Base-by-base conservation (phyloP, 1,140 invertebrate genomes). In the Anadara kagoshimensis region DNA sequence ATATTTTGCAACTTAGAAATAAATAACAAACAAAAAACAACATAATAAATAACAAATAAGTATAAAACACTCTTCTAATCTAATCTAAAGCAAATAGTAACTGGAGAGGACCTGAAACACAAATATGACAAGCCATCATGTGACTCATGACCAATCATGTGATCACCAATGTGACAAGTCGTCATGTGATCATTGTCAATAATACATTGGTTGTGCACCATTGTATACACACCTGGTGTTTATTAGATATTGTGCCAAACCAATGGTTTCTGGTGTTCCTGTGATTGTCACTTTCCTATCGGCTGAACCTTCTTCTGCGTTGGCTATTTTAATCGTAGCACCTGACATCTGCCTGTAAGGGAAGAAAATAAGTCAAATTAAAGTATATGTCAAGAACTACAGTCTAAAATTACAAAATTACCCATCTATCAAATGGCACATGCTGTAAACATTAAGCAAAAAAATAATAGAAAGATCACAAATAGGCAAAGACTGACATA, bases 271-370 rank as follows among this genome's bases (percentile, higher is more conserved):
- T 36, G 96, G 95, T 90, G 96, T 97, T 74, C 97, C 97, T 57
- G 95, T 96, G 79, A 99, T 99, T 69, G 96, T 98, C 85, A 99
- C 98, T 79, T 97, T 97, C 80, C 97, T 93, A 90, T 99, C 97
- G 68, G 96, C 96, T 78, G 94, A 93, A 73, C 96, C 96, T 86
- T 99, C 97, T 90, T 99, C 97, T 86, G 95, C 97, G 89, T 98
- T 98, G 70, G 96, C 97, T 80, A 99, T 99, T 89, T 97, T 95
- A 85, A 99, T 99, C 94, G 97, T 98, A 58, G 97, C 97, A 76
- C 97, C 97, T 71, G 97, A 98, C 77, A 98, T 96, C 92, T 98
- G 96, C 88, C 97, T 93, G 85, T 20, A 73, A 81, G 56, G 12
- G 69, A 64, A 64, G 63, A 58, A 67, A 53, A 63, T 14, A 20